These are phyloP conservation scores for Rhyacophila brunnea DNA, from an alignment of 1,140 invertebrate genomes.

Conservation along the genomic window DNA sequence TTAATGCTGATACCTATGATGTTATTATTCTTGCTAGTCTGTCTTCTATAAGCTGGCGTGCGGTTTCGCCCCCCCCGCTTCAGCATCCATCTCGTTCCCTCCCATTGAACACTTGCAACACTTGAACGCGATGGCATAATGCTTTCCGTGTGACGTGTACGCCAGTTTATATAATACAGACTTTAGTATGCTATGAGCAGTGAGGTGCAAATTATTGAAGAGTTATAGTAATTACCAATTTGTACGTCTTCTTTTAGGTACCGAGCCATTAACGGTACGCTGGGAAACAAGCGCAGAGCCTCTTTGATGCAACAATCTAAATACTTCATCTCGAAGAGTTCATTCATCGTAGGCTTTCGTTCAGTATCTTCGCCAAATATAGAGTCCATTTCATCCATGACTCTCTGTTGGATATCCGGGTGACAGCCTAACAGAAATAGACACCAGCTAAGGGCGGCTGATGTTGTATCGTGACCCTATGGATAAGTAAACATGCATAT, in stretches of 20 bases:
- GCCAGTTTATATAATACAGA: too few relatives aligned
- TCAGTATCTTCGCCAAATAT: conserved; percentile 59
- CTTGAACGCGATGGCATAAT: too few relatives aligned
- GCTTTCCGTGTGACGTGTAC: too few relatives aligned
- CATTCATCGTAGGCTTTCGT: conserved; percentile 56
- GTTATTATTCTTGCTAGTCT: too few relatives aligned
- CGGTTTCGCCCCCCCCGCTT: too few relatives aligned
- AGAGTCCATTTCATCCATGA: conserved; percentile 62
- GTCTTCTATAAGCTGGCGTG: too few relatives aligned
- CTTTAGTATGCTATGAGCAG: too few relatives aligned
- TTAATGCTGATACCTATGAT: too few relatives aligned
- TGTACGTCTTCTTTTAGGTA: conserved; percentile 57
- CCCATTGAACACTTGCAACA: too few relatives aligned
- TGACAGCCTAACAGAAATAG: conserved; percentile 63
- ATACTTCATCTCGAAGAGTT: conserved; percentile 64
- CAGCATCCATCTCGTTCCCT: too few relatives aligned
- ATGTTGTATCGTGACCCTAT: conserved; percentile 76
- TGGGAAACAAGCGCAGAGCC: conserved; percentile 62
- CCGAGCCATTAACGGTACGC: conserved; percentile 66
- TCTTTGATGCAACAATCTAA: conserved; percentile 69
- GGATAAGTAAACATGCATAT: conserved; percentile 29
- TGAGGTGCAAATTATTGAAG: too few relatives aligned
- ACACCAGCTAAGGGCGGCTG: conserved; percentile 62
- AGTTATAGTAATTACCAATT: too few relatives aligned
- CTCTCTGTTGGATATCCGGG: conserved; percentile 62